Evolutionary conservation across 2,888 invertebrate species (phyloP).

Genomic region (Drosophila multiciliata): DNA sequence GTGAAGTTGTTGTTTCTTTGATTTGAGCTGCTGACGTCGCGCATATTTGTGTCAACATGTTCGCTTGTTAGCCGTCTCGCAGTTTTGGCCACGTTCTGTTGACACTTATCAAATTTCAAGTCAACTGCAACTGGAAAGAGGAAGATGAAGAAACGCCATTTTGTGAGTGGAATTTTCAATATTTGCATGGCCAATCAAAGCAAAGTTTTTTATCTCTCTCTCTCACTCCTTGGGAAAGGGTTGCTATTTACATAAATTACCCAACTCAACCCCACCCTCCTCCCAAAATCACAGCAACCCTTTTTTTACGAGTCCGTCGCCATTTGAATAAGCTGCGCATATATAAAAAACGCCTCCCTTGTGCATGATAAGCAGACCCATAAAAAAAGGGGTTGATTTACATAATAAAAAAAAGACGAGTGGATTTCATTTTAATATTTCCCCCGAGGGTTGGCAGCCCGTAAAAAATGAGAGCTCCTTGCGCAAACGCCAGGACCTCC

Average conservation of each 20-base stretch:
- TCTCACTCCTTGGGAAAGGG: slow-evolving; percentile 58
- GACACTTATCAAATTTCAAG: slow-evolving; percentile 61
- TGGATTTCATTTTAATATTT: slow-evolving; percentile 80
- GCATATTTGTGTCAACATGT: slow-evolving; percentile 77
- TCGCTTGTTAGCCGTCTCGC: slow-evolving; percentile 54
- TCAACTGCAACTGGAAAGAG: slow-evolving; percentile 39
- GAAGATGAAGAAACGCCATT: slow-evolving; percentile 32
- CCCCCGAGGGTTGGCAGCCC: slow-evolving; percentile 47
- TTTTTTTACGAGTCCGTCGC: slow-evolving; percentile 55
- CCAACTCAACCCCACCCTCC: background rate
- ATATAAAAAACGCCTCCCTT: slow-evolving; percentile 38
- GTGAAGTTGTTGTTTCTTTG: slow-evolving; percentile 41
- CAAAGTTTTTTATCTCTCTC: slow-evolving; percentile 26
- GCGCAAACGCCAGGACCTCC: slow-evolving; percentile 61
- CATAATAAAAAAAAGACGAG: slow-evolving; percentile 65
- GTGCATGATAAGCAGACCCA: slow-evolving; percentile 37
- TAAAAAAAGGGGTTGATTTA: slow-evolving; percentile 81
- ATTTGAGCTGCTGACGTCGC: slow-evolving; percentile 77
- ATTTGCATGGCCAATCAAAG: slow-evolving; percentile 64
- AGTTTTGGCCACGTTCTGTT: slow-evolving; percentile 36
- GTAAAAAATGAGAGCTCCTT: slow-evolving; percentile 27
- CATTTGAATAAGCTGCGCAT: slow-evolving; percentile 77
- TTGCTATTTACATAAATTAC: slow-evolving; percentile 75
- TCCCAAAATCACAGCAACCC: slow-evolving; percentile 73
- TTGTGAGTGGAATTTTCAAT: slow-evolving; percentile 32